Base-by-base conservation (phyloP, 2,888 invertebrate genomes). In the Cecidostiba fungosa region DNA sequence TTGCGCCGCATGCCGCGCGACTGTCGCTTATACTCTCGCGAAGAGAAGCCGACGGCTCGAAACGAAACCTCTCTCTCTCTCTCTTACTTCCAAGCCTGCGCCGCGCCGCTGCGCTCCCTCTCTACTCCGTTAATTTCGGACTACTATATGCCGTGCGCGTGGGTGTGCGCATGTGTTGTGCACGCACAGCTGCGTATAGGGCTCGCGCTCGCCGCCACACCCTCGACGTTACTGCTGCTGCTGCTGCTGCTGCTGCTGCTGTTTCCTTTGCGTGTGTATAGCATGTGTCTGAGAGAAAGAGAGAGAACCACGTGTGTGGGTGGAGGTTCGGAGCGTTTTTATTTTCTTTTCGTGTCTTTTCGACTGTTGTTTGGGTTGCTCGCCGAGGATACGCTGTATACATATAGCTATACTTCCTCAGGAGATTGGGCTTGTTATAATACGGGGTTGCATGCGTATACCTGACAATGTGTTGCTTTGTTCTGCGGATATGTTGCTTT, bases 1-100 rank as follows among this genome's bases (percentile, higher is more conserved):
- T 90, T 90, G 90, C 90, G 90, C 92, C 92, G 92, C 92, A 90
- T 92, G 91, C 91, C 91, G 92, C 91, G 92, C 92, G 92, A 92
- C 92, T 92, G 91, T 89, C 90, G 90, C 85, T n/a, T 87, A 82
- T 47, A 72, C 62, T 43, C 43, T 8, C 54, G 2, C 36, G 86
- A 73, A n/a, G 69, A 12, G 74, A 32, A 62, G 78, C 72, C 82
- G 73, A 66, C 77, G 32, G 70, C 72, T 82, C 88, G 77, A 84
- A 87, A 81, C 78, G 19, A 50, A 50, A 50, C 47, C 70, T 50
- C 70, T 70, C 84, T 70, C 77, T 82, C 73, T 79, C 72, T 78
- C 86, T 70, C 84, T 77, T 77, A 26, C 73, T 80, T 72, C 39
- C 72, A 72, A 81, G 29, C 50, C 54, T 59, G 54, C n/a, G 69